Conservation (phyloP, 2,113 vertebrate species). For the Aldabrachelys gigantea region DNA sequence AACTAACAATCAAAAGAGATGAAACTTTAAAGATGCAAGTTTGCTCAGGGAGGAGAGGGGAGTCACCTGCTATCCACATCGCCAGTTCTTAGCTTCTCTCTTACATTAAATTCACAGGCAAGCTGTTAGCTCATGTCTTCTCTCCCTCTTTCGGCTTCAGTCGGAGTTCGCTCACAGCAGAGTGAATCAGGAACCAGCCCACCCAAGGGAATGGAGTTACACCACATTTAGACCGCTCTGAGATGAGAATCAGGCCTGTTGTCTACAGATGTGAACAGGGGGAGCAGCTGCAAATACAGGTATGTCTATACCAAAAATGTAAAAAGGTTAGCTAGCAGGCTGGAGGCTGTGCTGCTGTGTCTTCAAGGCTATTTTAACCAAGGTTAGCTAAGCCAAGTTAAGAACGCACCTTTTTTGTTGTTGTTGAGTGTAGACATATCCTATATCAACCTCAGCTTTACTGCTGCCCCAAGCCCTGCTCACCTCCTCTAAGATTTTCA, state of each 20-base stretch:
- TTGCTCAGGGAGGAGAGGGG: not conserved
- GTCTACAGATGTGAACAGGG: not conserved
- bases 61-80: rapidly evolving
- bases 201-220: no score
- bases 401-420: no score
- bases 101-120: rapidly evolving
- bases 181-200: not conserved
- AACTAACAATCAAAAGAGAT: not conserved
- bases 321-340: not conserved
- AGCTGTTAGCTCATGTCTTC: not conserved
- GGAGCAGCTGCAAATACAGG: not conserved
- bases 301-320: not conserved
- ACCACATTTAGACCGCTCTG: not conserved
- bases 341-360: not conserved
- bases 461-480: not conserved
- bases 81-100: not conserved
- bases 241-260: not conserved
- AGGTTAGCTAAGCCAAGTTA: not conserved
- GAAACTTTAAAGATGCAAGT: not conserved
- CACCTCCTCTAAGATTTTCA: not conserved
- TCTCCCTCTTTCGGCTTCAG: not conserved
- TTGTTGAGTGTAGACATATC: not conserved
- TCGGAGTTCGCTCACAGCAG: not conserved
- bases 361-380: not conserved
- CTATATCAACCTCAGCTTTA: not conserved